Conservation (phyloP, 2,888 invertebrate species). For the Drosophila nigricruria region DNA sequence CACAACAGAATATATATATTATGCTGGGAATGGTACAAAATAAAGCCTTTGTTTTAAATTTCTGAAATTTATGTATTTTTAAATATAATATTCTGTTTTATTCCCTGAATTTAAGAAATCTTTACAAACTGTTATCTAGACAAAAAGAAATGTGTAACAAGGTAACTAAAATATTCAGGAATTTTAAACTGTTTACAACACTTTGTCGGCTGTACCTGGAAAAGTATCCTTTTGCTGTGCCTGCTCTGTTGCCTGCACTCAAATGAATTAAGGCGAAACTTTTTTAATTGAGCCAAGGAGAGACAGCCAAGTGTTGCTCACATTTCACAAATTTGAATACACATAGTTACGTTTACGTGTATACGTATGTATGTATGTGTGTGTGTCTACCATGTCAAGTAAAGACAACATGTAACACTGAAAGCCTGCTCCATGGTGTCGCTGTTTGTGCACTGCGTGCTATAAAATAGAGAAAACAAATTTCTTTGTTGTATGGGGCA, state of each 20-base stretch:
- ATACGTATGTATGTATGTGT: too few species aligned
- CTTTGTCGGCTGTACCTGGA: conserved; percentile 8
- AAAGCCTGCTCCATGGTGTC: conserved; percentile 13
- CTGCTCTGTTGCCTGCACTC: conserved; percentile 15
- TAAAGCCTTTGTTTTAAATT: background rate
- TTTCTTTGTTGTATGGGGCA: conserved; percentile 11
- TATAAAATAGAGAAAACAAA: conserved; percentile 24
- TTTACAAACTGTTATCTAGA: background rate
- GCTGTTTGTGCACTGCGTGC: conserved; percentile 8
- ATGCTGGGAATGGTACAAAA: too few species aligned
- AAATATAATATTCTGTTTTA: background rate
- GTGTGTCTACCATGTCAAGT: background rate
- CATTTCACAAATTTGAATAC: conserved; percentile 17
- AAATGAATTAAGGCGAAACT: conserved; percentile 54
- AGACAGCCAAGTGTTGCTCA: conserved; percentile 47
- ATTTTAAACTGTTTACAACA: conserved; percentile 16
- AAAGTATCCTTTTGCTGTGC: conserved; percentile 28
- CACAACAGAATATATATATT: background rate
- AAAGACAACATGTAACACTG: conserved; percentile 21
- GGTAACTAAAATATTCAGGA: background rate
- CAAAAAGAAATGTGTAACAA: background rate
- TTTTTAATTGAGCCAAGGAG: conserved; percentile 70
- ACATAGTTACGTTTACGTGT: background rate
- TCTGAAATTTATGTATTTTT: background rate
- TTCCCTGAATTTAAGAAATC: background rate